Evolutionary conservation across 2,888 invertebrate species (phyloP), one percentile per base, ranked within the genome.

Genomic region (Callinectes sapidus): DNA sequence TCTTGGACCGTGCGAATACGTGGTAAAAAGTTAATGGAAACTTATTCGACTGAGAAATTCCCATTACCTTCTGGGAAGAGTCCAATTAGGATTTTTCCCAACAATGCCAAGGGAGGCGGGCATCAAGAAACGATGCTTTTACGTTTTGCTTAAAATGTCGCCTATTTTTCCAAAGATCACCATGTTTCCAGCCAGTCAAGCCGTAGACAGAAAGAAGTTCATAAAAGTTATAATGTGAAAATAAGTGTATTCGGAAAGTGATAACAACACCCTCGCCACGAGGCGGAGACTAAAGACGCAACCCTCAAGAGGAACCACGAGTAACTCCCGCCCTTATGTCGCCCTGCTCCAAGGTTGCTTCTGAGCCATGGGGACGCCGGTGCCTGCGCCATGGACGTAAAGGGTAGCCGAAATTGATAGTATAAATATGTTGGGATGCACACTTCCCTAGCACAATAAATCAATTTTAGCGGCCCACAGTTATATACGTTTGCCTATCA

Each of bases 1-100:
- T 92, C 92, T 92, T 92, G 92, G 90, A 92, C 92, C 92, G 92
- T 92, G 92, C 92, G 93, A 93, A 93, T 92, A 91, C 93, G 92
- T 92, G 93, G 93, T 92, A 93, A 93, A 93, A 93, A 93, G 92
- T 93, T 93, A 93, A 93, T 93, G 93, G 93, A 93, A 93, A 93
- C 93, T 93, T 93, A 93, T 93, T 93, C 91, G 93, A 93, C 93
- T 93, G 93, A 93, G 93, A 93, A 93, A 93, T 93, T 93, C 93
- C 93, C 93, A 93, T 93, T 93, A 93, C 93, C 93, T 93, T 93
- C 90, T 90, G 93, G 93, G 93, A 92, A 92, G 90, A 90, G 91
- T 92, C 93, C 93, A 93, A 93, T 93, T 93, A 93, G 93, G 91
- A 93, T 93, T 93, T 93, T 93, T 93, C 91, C 92, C 91, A 92